phyloP scores from a whole-genome alignment of 2,888 invertebrate genomes.

The Trachelus tabidus region DNA sequence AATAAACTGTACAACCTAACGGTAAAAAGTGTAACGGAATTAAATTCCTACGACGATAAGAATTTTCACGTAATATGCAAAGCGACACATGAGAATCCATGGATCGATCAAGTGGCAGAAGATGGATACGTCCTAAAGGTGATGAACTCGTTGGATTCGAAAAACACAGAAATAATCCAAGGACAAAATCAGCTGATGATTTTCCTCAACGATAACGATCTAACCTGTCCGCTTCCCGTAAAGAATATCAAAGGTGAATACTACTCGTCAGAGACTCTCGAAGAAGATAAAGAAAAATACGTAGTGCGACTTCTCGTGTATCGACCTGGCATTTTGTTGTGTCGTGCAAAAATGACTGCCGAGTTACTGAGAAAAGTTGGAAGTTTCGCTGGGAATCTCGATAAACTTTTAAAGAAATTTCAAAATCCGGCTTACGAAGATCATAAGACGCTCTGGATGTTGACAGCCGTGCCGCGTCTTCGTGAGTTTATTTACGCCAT shows the following conservation, averaged over 20 bases:
- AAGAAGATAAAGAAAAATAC: slow-evolving; percentile 65
- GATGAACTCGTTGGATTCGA: slow-evolving; percentile 84
- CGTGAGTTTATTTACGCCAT: slow-evolving; percentile 78
- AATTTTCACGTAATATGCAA: slow-evolving; percentile 77
- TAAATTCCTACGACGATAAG: slow-evolving; percentile 83
- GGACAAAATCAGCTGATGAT: slow-evolving; percentile 82
- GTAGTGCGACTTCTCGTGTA: slow-evolving; percentile 82
- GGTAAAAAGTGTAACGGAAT: slow-evolving; percentile 70
- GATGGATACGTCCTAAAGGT: slow-evolving; percentile 85
- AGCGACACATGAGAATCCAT: slow-evolving; percentile 71
- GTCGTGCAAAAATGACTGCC: slow-evolving; percentile 71
- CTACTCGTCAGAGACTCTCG: slow-evolving; percentile 68
- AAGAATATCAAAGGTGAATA: slow-evolving; percentile 75
- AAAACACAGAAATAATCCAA: slow-evolving; percentile 74
- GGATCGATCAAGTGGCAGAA: slow-evolving; percentile 69
- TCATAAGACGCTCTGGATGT: slow-evolving; percentile 81
- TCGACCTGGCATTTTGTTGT: slow-evolving; percentile 78
- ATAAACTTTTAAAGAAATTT: slow-evolving; percentile 78
- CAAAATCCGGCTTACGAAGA: slow-evolving; percentile 76
- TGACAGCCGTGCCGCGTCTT: slow-evolving; percentile 76
- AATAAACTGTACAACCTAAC: slow-evolving; percentile 74
- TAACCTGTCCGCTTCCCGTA: slow-evolving; percentile 79
- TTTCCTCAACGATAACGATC: slow-evolving; percentile 73
- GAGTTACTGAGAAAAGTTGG: slow-evolving; percentile 80
- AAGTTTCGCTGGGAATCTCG: slow-evolving; percentile 76